Base-by-base conservation (phyloP, 2,113 vertebrate species). In the Myiopsitta monachus region DNA sequence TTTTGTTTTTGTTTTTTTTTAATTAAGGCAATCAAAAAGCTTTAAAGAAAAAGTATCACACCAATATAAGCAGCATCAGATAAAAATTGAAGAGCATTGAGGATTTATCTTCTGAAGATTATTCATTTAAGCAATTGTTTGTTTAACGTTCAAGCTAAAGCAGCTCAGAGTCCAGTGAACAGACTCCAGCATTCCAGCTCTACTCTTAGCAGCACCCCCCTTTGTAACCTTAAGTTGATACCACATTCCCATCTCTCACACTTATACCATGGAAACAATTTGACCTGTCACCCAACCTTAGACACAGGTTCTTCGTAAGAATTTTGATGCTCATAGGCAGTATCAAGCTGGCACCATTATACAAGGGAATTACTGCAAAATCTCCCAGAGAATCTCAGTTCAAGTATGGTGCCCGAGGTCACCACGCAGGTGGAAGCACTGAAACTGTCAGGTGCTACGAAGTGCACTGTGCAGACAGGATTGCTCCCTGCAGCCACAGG, bases 231-330 rank as follows among this genome's bases (percentile, higher is more conserved):
- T 15, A 23, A 63, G 38, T 41, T 86, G 76, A 33, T 6, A 5
- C 11, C 41, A 61, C 11, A 19, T 15, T 57, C 43, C 38, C 54
- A 21, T 9, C 70, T 75, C 21, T 31, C 47, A 43, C 18, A 36
- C 3, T 14, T 57, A 23, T 11, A 15, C 18, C 67, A 26, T 0
- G 0, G 10, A 51, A 67, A 47, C 68, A 27, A 22, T 0, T 0
- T 31, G 47, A 31, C 38, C 4, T 2, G 8, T n/a, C 44, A 18
- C 2, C 47, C 72, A 77, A 17, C 59, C 41, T 67, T 14, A 28
- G 54, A 30, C 41, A n/a, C 14, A 12, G 49, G 11, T 75, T 33
- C n/a, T 67, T 38, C 70, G 0, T 4, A 24, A 28, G 16, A 62
- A 5, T 41, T 41, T 23, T 4, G 12, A 22, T 47, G n/a, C 49